Percentiles rank a stretch among this genome's conserved stretches.
phyloP scores from a whole-genome alignment of 2,888 invertebrate species.

The Ormyrus thymus region DNA sequence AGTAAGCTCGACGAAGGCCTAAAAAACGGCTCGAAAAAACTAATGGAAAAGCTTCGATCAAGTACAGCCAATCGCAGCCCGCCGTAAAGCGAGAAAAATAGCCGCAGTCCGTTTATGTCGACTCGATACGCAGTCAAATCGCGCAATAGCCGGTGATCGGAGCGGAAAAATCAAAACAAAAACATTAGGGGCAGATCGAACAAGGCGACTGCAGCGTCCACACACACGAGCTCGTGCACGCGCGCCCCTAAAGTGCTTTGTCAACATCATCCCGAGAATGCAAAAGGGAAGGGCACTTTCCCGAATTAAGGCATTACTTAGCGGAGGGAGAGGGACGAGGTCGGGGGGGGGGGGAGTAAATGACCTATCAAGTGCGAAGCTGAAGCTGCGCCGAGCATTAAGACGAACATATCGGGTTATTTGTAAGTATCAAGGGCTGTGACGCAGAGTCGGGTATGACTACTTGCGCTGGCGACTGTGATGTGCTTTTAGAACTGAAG shows the following conservation, averaged over 20 bases:
- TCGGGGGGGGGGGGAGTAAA: neutral
- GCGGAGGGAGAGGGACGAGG: constrained; percentile 14
- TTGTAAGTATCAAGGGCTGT: constrained; percentile 5
- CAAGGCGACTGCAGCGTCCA: constrained; percentile 54
- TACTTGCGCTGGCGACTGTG: no score
- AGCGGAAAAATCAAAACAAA: neutral
- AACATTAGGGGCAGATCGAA: constrained; percentile 4
- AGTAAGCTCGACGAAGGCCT: no score
- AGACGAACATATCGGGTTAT: constrained; percentile 27
- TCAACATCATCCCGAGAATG: constrained; percentile 59
- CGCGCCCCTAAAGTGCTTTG: constrained; percentile 59
- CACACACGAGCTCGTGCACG: constrained; percentile 47
- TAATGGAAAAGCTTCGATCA: no score
- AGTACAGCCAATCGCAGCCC: neutral
- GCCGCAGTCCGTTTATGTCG: neutral
- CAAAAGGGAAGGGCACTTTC: constrained; percentile 50
- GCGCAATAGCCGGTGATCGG: no score
- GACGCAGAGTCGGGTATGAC: no score
- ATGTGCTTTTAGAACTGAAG: no score
- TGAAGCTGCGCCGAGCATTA: no score
- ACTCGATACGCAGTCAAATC: no score
- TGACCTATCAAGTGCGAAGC: neutral
- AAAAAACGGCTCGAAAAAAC: no score
- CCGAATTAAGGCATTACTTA: constrained; percentile 56
- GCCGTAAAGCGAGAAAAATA: constrained; percentile 6